Base-by-base conservation (phyloP, 2,113 vertebrate species). In the Cynopterus brachyotis region DNA sequence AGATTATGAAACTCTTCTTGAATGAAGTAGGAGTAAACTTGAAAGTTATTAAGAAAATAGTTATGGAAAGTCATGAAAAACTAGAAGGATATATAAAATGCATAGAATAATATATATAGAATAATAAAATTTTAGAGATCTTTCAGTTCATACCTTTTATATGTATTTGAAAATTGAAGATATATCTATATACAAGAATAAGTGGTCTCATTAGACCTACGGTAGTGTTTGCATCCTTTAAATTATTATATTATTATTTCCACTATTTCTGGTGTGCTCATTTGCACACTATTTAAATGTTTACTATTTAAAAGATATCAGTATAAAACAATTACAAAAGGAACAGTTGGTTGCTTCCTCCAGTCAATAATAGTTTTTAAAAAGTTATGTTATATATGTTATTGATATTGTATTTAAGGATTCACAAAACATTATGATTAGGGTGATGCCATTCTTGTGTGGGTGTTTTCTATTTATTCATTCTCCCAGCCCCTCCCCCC, bases 261-360 rank as follows among this genome's bases (percentile, higher is more conserved):
- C 19, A 67, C 37, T 42, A n/a, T 66, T 82, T 62, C 37, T 76
- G 37, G 19, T 76, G 6, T 76, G 32, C 20, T 88, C 30, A 47
- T 94, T 87, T 94, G 60, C 53, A 76, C 42, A 69, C 30, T 64
- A 67, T 67, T 89, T 91, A n/a, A 60, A 32, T 87, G 8, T 69
- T 82, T 76, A 30, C 69, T 91, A 60, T 82, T 96, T 88, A 37
- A 76, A 96, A 70, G 5, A 2, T 78, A 88, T 78, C 82, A 82
- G 12, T 75, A 64, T 88, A 64, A 32, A 83, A 60, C 75, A 84
- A 57, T n/a, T 69, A 69, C 15, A 62, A 60, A 76, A 62, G 24
- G 20, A 72, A 78, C 26, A 57, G 7, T 87, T 57, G 67, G 2
- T 83, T 89, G 28, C n/a, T 67, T 2, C 28, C 19, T 90, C 1